Evolutionary conservation across 23 tunicate species (phyloP), one percentile per base, ranked within the genome.

Genomic region (Trididemnum nubilum): DNA sequence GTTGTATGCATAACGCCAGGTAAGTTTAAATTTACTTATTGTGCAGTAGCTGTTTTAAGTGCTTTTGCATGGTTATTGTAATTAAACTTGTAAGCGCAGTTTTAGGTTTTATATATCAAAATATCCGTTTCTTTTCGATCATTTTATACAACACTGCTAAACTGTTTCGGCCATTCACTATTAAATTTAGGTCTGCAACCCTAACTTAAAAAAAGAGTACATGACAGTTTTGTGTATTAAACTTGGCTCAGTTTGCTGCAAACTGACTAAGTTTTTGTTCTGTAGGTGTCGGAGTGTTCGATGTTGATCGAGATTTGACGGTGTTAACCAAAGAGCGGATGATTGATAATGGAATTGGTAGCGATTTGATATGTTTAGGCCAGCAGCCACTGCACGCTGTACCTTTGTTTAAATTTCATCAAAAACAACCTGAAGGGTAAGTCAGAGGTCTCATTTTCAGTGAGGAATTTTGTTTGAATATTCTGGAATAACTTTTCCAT

Each of bases 381-480:
- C 90, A 95, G 64, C 99, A 95, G 72, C 99, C 99, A 0, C 49
- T 95, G 49, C 99, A 95, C 67, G 99, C 95, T 26, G 99, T 95
- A 7, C 99, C 99, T 34, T 72, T 95, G 34, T 95, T 95, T 44
- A 89, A 82, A 76, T 82, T 95, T 71, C 91, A 89, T 70, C 80
- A 79, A 21, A 49, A 33, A 26, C 61, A 19, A 1, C 51, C 37
- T 1, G 36, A 73, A 2, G 30, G 66, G 81, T 73, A 34, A 73
- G 78, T 69, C 38, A 9, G 57, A 49, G 18, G 57, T 9, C 18
- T 49, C 18, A 49, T 49, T 25, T 64, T 12, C 29, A 9, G 12
- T 64, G 22, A 22, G 32, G 71, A 64, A 64, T 35, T 18, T 19
- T 24, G 23, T 25, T n/a, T n/a, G n/a, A n/a, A n/a, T 51, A 51